These are phyloP conservation scores for Sceloporus tristichus DNA, from an alignment of 2,113 vertebrate species.

Conservation along the genomic window DNA sequence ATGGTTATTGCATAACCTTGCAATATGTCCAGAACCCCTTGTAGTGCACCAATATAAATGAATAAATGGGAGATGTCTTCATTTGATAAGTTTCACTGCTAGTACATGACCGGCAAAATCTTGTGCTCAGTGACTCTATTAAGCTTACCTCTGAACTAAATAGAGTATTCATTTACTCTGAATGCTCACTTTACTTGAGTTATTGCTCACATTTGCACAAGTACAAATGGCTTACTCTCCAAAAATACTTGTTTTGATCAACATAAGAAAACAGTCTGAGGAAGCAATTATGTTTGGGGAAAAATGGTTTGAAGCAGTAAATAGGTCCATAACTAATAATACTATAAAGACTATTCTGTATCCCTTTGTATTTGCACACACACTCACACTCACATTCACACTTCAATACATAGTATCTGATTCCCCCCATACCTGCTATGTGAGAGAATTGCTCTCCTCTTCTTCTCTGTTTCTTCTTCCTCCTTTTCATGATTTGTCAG, in stretches of 20 bases:
- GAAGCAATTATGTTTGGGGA: constrained; percentile 73
- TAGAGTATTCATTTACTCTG: constrained; percentile 75
- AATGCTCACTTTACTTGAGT: constrained; percentile 77
- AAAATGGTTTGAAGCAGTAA: constrained; percentile 69
- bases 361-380: background rate
- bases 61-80: constrained; percentile 65
- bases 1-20: constrained; percentile 42
- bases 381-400: no score
- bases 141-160: constrained; percentile 61
- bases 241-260: constrained; percentile 73
- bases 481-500: no score
- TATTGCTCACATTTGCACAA: constrained; percentile 74
- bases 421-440: no score
- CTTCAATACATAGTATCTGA: no score
- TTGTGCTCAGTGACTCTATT: constrained; percentile 69
- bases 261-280: constrained; percentile 75
- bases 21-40: constrained; percentile 35
- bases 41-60: constrained; percentile 41
- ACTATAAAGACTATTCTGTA: constrained; percentile 40
- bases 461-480: no score
- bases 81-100: constrained; percentile 70
- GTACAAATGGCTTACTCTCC: constrained; percentile 77
- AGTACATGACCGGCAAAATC: constrained; percentile 69
- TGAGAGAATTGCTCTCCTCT: no score
- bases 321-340: constrained; percentile 48